Base-by-base conservation (phyloP, 2,113 vertebrate genomes). In the Scartelaos histophorus region DNA sequence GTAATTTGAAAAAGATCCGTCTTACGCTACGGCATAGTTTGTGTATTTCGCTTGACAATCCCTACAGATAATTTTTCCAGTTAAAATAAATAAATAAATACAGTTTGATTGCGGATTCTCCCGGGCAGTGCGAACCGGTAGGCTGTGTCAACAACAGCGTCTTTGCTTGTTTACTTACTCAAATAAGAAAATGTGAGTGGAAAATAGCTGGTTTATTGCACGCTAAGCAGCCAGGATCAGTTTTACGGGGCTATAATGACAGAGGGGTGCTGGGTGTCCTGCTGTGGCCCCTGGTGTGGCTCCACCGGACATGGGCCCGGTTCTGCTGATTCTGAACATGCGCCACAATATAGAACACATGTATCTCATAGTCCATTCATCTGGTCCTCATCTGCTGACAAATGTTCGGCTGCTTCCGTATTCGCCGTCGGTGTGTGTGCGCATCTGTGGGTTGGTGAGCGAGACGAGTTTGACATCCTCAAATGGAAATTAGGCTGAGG, bases 331-430 rank as follows among this genome's bases (percentile, higher is more conserved):
- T 45, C 21, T 62, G 38, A 71, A 72, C 79, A 58, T 67, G 47
- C 71, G 69, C 70, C 56, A 43, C 58, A 76, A 77, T 49, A 66
- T 61, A 68, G 76, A 80, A 83, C 80, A 85, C 81, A 73, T 87
- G 84, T 85, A 74, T 89, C 82, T 89, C 81, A 84, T 78, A 56
- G 76, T 78, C 73, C 54, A 66, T 82, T 91, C 87, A 88, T 90
- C 88, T 91, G 89, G 78, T 89, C 81, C 80, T 90, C 76, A 88
- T 90, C 89, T 85, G 70, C 67, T 53, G 73, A 79, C 80, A 87
- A 81, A 77, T 85, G 68, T 82, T 88, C 82, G 75, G 74, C 82
- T 79, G 87, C 82, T 87, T 85, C 79, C 78, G 82, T 84, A 53
- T 78, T 79, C 13, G 70, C 57, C 76, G 43, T 64, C 53, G 80